phyloP scores from a whole-genome alignment of 2,797 vertebrate genomes.

The Huso huso region DNA sequence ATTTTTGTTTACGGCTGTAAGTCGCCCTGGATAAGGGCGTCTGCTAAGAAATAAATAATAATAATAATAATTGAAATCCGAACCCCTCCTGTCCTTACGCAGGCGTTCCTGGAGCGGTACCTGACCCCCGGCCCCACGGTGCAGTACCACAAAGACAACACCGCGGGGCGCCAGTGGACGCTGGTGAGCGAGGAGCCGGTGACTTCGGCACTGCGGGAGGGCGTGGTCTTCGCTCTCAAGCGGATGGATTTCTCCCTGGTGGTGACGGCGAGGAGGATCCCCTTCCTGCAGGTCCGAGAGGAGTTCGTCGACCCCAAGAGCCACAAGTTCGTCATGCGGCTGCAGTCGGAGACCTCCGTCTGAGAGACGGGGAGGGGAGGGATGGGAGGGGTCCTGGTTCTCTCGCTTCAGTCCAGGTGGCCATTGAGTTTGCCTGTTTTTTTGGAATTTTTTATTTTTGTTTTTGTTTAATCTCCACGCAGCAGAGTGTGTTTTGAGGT shows the following conservation, averaged over 20 bases:
- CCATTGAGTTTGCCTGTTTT: background rate
- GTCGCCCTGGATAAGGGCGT: too few species aligned
- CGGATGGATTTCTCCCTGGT: conserved; percentile 88
- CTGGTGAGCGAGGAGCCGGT: conserved; percentile 88
- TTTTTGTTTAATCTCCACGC: conserved; percentile 15
- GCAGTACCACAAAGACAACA: conserved; percentile 87
- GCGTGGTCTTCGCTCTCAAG: conserved; percentile 75
- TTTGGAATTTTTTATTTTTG: background rate
- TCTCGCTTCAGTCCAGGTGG: too few species aligned
- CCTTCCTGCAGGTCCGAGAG: conserved; percentile 84
- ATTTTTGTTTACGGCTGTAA: too few species aligned
- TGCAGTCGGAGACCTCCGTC: conserved; percentile 94
- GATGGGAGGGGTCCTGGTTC: background rate
- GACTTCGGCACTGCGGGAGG: conserved; percentile 78
- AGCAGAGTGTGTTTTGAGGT: background rate
- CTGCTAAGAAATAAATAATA: too few species aligned
- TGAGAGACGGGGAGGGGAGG: conserved; percentile 36
- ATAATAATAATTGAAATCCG: too few species aligned
- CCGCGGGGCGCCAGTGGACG: conserved; percentile 87
- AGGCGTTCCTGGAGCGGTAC: conserved; percentile 92
- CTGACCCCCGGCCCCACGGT: conserved; percentile 79
- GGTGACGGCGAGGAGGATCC: conserved; percentile 76
- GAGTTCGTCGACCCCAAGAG: conserved; percentile 96
- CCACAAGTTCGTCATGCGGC: conserved; percentile 91
- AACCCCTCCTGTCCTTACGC: background rate